These are phyloP conservation scores for Drosophila tristis DNA, from an alignment of 1,140 invertebrate genomes.

Conservation along the genomic window DNA sequence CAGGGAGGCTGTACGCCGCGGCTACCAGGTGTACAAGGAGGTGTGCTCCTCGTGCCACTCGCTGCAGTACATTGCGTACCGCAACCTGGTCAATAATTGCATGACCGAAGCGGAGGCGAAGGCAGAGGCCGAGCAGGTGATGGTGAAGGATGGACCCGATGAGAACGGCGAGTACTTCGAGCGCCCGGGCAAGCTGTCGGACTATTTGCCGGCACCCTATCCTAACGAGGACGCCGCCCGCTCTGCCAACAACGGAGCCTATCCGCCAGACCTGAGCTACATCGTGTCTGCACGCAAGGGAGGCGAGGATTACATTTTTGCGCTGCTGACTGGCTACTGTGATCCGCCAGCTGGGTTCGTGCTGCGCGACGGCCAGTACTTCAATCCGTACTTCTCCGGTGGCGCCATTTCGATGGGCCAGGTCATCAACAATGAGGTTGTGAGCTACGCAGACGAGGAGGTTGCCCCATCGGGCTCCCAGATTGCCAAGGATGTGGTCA, in stretches of 20 bases:
- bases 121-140: constrained; percentile 93
- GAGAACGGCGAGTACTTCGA: constrained; percentile 95
- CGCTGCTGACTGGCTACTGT: constrained; percentile 97
- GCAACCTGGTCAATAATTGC: constrained; percentile 94
- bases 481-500: constrained; percentile 97
- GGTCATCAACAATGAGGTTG: constrained; percentile 87
- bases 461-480: constrained; percentile 97
- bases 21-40: constrained; percentile 99
- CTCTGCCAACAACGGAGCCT: constrained; percentile 96
- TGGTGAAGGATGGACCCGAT: constrained; percentile 96
- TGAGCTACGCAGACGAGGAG: constrained; percentile 93
- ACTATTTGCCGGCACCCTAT: constrained; percentile 95
- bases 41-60: constrained; percentile 99
- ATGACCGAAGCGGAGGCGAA: constrained; percentile 98
- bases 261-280: constrained; percentile 97
- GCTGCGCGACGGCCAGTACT: constrained; percentile 95
- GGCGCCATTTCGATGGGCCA: constrained; percentile 99
- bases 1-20: constrained; percentile 93
- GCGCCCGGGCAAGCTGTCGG: constrained; percentile 97
- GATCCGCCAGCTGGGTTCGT: constrained; percentile 96
- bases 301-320: constrained; percentile 96
- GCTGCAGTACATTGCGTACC: constrained; percentile 95
- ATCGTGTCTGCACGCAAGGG: constrained; percentile 96
- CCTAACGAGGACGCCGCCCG: constrained; percentile 97
- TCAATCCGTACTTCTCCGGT: constrained; percentile 99